phyloP scores from a whole-genome alignment of 2,797 vertebrate genomes.

The Sciaenops ocellatus region DNA sequence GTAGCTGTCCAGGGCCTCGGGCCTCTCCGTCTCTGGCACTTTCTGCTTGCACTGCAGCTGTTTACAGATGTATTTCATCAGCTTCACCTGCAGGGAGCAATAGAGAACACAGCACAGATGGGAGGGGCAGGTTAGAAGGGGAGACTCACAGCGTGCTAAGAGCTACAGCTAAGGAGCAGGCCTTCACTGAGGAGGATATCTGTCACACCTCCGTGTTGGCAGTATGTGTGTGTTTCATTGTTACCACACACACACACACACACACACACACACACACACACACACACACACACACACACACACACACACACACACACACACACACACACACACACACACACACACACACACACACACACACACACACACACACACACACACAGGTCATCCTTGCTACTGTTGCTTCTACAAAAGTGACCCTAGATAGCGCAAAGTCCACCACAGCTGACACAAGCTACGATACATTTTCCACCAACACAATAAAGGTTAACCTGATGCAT shows the following conservation, averaged over 20 bases:
- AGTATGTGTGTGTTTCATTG: neutral
- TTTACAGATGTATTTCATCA: constrained; percentile 97
- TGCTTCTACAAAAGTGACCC: constrained; percentile 2
- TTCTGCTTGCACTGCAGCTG: constrained; percentile 96
- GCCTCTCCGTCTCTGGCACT: constrained; percentile 90
- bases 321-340: neutral
- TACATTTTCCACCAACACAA: constrained; percentile 1
- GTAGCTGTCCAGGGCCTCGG: constrained; percentile 92
- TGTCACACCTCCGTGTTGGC: constrained; percentile 33
- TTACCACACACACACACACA: neutral
- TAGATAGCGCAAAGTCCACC: neutral
- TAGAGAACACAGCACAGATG: constrained; percentile 68
- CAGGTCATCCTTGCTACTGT: neutral
- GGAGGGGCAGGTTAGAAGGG: constrained; percentile 63
- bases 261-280: neutral
- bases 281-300: neutral
- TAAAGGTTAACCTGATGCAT: constrained; percentile 33
- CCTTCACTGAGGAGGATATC: constrained; percentile 15
- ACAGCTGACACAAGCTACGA: neutral
- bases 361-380: neutral
- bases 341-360: neutral
- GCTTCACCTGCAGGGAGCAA: constrained; percentile 91
- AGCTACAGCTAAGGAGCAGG: constrained; percentile 38
- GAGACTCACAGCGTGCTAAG: constrained; percentile 26
- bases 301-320: neutral